Evolutionary conservation across 2,113 vertebrate species (phyloP).

Genomic region (western clawed frog (Xenopus tropicalis)): DNA sequence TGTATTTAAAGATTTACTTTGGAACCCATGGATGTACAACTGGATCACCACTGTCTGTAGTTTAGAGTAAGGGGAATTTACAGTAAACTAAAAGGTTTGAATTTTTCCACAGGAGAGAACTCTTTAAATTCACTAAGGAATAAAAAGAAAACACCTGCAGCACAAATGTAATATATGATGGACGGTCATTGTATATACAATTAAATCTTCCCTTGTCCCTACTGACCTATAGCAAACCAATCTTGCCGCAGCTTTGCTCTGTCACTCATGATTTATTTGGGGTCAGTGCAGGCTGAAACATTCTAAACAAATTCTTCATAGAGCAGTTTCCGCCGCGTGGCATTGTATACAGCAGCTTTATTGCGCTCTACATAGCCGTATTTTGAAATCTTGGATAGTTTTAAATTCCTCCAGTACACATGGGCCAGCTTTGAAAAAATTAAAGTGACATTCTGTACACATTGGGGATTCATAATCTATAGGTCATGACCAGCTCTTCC

Average conservation of each 20-base stretch:
- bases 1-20: too few species aligned
- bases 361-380: too few species aligned
- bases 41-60: too few species aligned
- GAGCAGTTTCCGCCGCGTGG: not conserved
- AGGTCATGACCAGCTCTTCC: too few species aligned
- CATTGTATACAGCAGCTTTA: not conserved
- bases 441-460: too few species aligned
- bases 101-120: not conserved
- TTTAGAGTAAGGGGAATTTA: too few species aligned
- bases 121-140: slow-evolving; percentile 5
- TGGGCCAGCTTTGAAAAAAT: too few species aligned
- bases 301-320: slow-evolving; percentile 9
- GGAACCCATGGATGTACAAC: too few species aligned
- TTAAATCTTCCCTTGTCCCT: slow-evolving; percentile 22
- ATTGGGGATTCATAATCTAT: too few species aligned
- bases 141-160: not conserved
- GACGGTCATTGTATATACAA: slow-evolving; percentile 24
- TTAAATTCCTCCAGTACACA: too few species aligned
- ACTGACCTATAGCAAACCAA: slow-evolving; percentile 15
- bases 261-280: slow-evolving; percentile 13
- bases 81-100: too few species aligned
- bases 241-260: slow-evolving; percentile 18
- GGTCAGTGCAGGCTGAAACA: slow-evolving; percentile 3
- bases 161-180: slow-evolving; percentile 7
- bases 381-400: too few species aligned